A percentile compares a stretch with the other conserved stretches of the same genome.
Evolutionary conservation across 2,797 vertebrate genomes (phyloP).

Genomic region (Karalla daura): DNA sequence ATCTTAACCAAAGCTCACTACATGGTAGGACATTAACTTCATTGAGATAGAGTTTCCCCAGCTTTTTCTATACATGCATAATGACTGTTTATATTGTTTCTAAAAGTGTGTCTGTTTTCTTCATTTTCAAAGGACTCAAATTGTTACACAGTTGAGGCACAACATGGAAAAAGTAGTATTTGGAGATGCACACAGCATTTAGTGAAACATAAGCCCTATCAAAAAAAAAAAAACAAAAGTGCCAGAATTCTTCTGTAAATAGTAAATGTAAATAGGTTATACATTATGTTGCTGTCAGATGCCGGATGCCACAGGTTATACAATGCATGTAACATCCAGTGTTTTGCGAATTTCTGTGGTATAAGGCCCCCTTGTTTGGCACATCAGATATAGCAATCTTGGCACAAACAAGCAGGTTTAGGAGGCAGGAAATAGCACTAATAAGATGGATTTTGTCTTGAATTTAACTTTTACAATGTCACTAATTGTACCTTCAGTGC

Average conservation of each 20-base stretch:
- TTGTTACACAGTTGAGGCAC: background rate
- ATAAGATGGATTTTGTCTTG: too few species aligned
- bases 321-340: background rate
- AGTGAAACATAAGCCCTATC: background rate
- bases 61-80: background rate
- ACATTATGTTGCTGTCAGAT: background rate
- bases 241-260: background rate
- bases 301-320: background rate
- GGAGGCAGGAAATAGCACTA: too few species aligned
- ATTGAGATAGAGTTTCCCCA: background rate
- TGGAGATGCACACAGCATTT: background rate
- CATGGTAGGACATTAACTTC: background rate
- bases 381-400: constrained; percentile 16
- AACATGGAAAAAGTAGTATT: background rate
- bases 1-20: background rate
- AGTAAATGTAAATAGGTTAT: background rate
- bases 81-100: background rate
- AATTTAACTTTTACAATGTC: too few species aligned
- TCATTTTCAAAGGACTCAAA: background rate
- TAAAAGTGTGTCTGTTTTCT: background rate
- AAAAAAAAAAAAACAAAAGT: background rate
- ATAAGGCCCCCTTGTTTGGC: background rate
- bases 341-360: background rate
- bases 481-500: too few species aligned
- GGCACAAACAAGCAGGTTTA: constrained; percentile 7